These are phyloP conservation scores for Anableps anableps DNA, from an alignment of 2,797 vertebrate genomes.

Conservation along the genomic window DNA sequence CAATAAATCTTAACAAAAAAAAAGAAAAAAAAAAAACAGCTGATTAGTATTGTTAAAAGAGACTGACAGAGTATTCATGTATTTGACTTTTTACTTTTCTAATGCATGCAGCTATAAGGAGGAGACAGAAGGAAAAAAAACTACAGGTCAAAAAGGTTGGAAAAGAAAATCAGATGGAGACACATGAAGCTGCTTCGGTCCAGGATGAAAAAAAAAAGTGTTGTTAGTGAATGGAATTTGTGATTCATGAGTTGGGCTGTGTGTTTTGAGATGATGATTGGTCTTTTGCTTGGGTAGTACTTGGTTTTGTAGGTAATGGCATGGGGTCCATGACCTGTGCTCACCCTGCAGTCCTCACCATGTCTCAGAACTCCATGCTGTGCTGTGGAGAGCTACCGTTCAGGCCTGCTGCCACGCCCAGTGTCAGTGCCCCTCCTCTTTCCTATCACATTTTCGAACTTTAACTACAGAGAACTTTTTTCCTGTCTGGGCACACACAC, in stretches of 20 bases:
- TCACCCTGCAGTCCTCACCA: no score
- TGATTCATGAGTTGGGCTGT: neutral
- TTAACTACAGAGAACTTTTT: neutral
- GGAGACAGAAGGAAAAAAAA: neutral
- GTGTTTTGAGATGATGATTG: neutral
- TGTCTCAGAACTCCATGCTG: no score
- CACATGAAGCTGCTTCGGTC: no score
- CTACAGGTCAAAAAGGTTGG: neutral
- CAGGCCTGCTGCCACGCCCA: no score
- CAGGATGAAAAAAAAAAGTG: no score
- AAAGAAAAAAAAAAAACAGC: neutral
- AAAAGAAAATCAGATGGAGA: neutral
- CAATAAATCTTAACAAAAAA: neutral
- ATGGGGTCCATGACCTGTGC: no score
- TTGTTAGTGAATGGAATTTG: neutral
- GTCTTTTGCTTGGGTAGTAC: no score
- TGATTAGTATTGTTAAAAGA: neutral
- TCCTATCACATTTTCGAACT: neutral
- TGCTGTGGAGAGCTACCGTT: no score
- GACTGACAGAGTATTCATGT: neutral
- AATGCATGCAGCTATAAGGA: neutral
- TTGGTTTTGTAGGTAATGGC: no score
- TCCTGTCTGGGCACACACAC: no score
- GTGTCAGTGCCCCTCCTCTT: neutral
- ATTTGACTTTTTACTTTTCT: neutral